Evolutionary conservation across 1,140 invertebrate species (phyloP).

Genomic region (Zaprionus africanus): DNA sequence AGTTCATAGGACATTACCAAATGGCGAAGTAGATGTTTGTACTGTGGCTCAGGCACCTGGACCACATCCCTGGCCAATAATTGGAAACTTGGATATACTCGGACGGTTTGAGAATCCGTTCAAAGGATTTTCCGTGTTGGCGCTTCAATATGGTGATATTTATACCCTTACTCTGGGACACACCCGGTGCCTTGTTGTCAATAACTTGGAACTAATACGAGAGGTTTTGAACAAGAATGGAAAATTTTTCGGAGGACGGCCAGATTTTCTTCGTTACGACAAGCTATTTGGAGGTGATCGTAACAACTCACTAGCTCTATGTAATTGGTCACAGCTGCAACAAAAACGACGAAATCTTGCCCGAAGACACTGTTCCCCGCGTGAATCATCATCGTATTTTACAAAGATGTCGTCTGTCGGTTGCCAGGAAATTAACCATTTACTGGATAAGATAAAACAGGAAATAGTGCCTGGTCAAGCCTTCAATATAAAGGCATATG

Average conservation of each 20-base stretch:
- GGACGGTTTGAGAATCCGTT: constrained; percentile 89
- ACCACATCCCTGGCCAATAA: constrained; percentile 88
- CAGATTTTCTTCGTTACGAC: constrained; percentile 91
- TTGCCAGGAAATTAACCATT: constrained; percentile 86
- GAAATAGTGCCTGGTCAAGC: constrained; percentile 81
- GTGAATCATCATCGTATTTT: constrained; percentile 89
- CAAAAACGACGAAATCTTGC: constrained; percentile 91
- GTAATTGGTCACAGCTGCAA: constrained; percentile 89
- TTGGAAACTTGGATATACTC: constrained; percentile 90
- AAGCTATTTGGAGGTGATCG: constrained; percentile 90
- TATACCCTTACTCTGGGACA: constrained; percentile 90
- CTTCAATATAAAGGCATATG: constrained; percentile 86
- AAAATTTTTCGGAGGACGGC: constrained; percentile 91
- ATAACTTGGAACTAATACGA: constrained; percentile 89
- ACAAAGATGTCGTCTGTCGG: constrained; percentile 88
- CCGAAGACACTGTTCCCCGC: constrained; percentile 90
- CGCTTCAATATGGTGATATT: constrained; percentile 90
- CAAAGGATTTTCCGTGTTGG: constrained; percentile 88
- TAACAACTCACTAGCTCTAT: constrained; percentile 86
- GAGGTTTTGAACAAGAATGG: constrained; percentile 93
- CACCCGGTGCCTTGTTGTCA: constrained; percentile 91
- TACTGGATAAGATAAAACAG: constrained; percentile 86
- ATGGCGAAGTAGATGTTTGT: not conserved
- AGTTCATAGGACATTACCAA: constrained; percentile 4
- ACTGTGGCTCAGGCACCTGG: constrained; percentile 85